Conservation (phyloP, 2,113 vertebrate genomes). For the Aythya baeri region DNA sequence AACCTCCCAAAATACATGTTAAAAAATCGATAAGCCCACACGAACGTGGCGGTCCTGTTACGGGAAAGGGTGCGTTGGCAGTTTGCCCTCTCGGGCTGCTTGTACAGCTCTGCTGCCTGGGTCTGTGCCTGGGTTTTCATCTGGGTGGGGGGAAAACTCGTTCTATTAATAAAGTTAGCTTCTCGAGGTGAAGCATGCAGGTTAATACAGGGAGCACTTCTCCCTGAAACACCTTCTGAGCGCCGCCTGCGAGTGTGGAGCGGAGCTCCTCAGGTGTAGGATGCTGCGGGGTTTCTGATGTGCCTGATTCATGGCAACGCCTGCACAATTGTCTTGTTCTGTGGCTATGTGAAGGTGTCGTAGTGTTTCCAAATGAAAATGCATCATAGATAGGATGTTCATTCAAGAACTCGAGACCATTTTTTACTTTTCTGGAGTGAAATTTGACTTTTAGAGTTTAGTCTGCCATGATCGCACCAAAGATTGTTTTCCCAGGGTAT, state of each 20-base stretch:
- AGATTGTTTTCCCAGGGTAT: not conserved
- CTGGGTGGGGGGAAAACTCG: not conserved
- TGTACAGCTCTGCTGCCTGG: not conserved
- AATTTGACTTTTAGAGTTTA: not conserved
- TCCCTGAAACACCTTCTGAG: not conserved
- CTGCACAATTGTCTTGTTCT: not conserved
- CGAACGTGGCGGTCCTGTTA: not conserved
- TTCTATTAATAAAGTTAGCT: not conserved
- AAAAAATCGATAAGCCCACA: not conserved
- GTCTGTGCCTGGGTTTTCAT: not conserved
- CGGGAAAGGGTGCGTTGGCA: not conserved
- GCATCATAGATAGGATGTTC: not conserved
- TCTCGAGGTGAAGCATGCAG: not conserved
- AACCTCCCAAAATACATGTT: not conserved
- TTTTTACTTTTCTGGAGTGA: not conserved
- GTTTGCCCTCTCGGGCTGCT: not conserved
- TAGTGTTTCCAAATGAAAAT: not conserved
- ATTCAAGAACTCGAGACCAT: not conserved
- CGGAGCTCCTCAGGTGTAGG: not conserved
- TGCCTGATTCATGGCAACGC: not conserved
- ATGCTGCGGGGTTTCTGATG: not conserved
- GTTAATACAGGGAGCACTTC: not conserved
- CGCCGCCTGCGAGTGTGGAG: rapidly evolving
- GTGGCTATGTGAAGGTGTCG: not conserved
- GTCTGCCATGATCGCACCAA: not conserved